Conservation (phyloP, 1,140 invertebrate genomes). For the Apocrypta bakeri region DNA sequence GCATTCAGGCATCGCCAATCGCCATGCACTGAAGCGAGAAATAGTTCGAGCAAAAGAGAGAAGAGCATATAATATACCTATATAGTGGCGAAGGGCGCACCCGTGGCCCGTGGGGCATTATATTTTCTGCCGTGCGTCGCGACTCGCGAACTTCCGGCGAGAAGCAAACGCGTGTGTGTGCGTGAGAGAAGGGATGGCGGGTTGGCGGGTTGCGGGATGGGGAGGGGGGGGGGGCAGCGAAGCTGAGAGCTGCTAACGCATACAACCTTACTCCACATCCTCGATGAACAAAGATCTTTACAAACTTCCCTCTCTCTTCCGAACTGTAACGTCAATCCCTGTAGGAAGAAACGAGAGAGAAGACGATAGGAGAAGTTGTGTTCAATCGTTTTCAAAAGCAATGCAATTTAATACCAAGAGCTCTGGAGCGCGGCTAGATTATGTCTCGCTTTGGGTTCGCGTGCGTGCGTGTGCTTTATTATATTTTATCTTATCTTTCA, state of each 20-base stretch:
- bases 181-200: too few species aligned
- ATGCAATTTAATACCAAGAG: slow-evolving; percentile 55
- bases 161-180: too few species aligned
- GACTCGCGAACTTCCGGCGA: slow-evolving; percentile 48
- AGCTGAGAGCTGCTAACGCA: slow-evolving; percentile 42
- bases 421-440: background rate
- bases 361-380: background rate
- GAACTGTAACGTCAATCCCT: slow-evolving; percentile 65
- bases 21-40: slow-evolving; percentile 71
- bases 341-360: slow-evolving; percentile 14
- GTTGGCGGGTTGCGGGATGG: background rate
- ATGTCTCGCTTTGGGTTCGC: background rate
- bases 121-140: slow-evolving; percentile 44
- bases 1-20: slow-evolving; percentile 22
- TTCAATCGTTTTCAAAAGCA: slow-evolving; percentile 59
- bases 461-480: background rate
- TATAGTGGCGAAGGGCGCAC: slow-evolving; percentile 62
- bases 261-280: slow-evolving; percentile 63
- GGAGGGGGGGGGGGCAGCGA: slow-evolving; percentile 23
- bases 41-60: slow-evolving; percentile 58
- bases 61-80: too few species aligned
- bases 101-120: slow-evolving; percentile 64
- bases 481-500: background rate
- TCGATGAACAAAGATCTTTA: slow-evolving; percentile 72
- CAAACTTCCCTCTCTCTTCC: slow-evolving; percentile 57